Base-by-base conservation (phyloP, 1,140 invertebrate genomes). In the Aphidius gifuensis region DNA sequence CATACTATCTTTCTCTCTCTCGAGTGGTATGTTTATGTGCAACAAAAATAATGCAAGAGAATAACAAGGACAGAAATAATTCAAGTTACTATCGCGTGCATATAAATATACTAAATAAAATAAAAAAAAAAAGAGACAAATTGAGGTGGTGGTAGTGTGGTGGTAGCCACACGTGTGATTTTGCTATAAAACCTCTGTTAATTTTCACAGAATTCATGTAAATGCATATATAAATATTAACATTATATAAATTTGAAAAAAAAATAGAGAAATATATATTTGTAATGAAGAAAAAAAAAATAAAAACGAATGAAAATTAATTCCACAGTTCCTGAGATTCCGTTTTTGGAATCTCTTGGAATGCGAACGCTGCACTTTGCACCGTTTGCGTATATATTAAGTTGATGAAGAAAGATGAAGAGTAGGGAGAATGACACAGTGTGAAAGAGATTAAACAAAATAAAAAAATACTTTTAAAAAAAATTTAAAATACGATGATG, bases 301-400 rank as follows among this genome's bases (percentile, higher is more conserved):
- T 53, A 53, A 53, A 53, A 39, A 39, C 11, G 32, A 53, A 9
- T 9, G 11, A 40, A 55, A 55, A 42, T 55, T 50, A 47, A 48
- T 59, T 49, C 46, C 5, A 59, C 23, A 32, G 23, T 59, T 59
- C 46, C 39, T 47, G 38, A 48, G 32, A 59, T 59, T 59, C 46
- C 69, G 64, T 69, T 71, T 72, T 70, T 68, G 68, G 71, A 59
- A 59, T 50, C 56, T 54, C 51, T 44, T 64, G 68, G 69, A 72
- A 71, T 71, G 51, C 32, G 43, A 53, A 32, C 32, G 48, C 39
- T 60, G 48, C 58, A 59, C 43, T 60, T 60, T 60, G 49, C 49
- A 60, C 49, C 50, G n/a, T 39, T 11, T 53, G 21, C 32, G 50
- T 23, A 32, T 23, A n/a, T 40, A 7, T 53, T 32, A 32, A 32